Conservation (phyloP, 2,888 invertebrate species). For the Metellina segmentata region DNA sequence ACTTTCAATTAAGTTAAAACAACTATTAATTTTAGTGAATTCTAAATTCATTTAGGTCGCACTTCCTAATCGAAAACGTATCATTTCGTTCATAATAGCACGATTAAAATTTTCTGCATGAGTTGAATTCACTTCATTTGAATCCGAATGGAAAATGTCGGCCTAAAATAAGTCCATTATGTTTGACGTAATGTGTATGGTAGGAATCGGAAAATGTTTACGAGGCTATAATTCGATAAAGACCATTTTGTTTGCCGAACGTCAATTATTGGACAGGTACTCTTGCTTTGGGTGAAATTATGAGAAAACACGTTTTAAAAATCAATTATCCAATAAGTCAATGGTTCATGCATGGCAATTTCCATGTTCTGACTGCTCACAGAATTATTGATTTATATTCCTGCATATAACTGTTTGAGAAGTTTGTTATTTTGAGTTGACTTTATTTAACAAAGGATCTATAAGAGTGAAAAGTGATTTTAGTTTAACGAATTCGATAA, state of each 20-base stretch:
- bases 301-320: conserved; percentile 37
- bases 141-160: not conserved
- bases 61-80: not conserved
- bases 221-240: conserved; percentile 62
- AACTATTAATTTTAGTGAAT: not conserved
- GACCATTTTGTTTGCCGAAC: conserved; percentile 46
- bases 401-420: not conserved
- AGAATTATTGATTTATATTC: not conserved
- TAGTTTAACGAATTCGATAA: not conserved
- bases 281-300: conserved; percentile 26
- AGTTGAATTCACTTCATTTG: not conserved
- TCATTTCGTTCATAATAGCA: not conserved
- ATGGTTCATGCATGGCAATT: conserved; percentile 37
- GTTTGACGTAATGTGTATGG: conserved; percentile 14
- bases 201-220: conserved; percentile 63
- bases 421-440: not conserved
- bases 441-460: not conserved
- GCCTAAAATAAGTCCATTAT: not conserved
- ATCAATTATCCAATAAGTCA: conserved; percentile 44
- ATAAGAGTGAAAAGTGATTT: not conserved
- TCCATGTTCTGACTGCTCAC: not conserved
- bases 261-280: conserved; percentile 43
- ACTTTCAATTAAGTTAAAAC: too few relatives aligned
- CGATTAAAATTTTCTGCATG: not conserved
- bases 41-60: not conserved